Percentiles rank a stretch among this genome's conserved stretches.
Conservation (phyloP, 2,797 vertebrate species). For the Typhlichthys subterraneus region DNA sequence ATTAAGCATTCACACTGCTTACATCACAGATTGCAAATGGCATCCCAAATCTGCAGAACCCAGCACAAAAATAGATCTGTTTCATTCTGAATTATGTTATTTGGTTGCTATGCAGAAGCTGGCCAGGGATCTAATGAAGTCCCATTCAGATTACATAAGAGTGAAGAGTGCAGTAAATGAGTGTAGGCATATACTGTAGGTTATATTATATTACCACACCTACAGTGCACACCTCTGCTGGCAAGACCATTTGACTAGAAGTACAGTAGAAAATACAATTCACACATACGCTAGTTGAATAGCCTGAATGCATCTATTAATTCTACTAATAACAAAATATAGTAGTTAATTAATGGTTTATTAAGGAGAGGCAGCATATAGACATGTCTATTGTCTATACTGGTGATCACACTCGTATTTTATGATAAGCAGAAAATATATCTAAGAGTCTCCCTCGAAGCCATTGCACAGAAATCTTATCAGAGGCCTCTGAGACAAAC, state of each 20-base stretch:
- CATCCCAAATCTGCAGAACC: no score
- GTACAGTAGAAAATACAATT: not conserved
- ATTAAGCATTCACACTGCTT: no score
- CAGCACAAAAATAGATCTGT: no score
- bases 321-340: no score
- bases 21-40: no score
- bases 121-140: not conserved
- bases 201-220: not conserved
- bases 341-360: no score
- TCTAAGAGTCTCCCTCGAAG: slow-evolving; percentile 48
- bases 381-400: no score
- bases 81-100: not conserved
- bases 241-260: not conserved
- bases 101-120: slow-evolving; percentile 17
- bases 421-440: slow-evolving; percentile 44
- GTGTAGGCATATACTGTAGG: slow-evolving; percentile 2
- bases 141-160: slow-evolving; percentile 3
- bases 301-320: not conserved
- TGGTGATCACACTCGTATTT: slow-evolving; percentile 22
- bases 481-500: slow-evolving; percentile 38
- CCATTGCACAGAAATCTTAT: slow-evolving; percentile 55
- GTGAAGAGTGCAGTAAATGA: not conserved
- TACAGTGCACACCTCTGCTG: not conserved
- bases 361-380: no score
- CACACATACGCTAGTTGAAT: not conserved